Conservation (phyloP, 2,888 invertebrate genomes). For the Anthophora plumipes region DNA sequence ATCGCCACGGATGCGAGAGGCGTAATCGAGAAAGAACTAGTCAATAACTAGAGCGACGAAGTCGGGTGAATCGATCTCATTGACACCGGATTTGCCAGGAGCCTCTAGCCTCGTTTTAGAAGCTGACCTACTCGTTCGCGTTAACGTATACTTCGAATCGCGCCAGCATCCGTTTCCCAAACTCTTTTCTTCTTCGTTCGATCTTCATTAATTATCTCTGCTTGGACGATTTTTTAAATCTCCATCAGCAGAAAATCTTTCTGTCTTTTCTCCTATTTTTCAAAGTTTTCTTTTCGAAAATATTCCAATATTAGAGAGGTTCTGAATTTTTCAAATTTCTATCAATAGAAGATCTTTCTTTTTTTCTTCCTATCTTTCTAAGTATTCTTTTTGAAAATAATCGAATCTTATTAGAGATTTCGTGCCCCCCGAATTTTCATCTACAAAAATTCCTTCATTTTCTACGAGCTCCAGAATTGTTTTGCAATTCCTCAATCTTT, state of each 20-base stretch:
- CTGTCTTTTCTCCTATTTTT: too few species aligned
- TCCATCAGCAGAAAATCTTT: too few species aligned
- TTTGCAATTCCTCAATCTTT: not conserved
- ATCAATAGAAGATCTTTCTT: too few species aligned
- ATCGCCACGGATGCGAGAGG: conserved; percentile 22
- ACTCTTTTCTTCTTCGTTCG: not conserved
- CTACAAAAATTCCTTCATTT: not conserved
- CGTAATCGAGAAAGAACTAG: conserved; percentile 40
- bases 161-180: conserved; percentile 13
- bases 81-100: conserved; percentile 64
- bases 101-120: conserved; percentile 54
- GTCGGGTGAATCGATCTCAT: conserved; percentile 64
- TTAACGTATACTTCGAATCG: conserved; percentile 23
- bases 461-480: not conserved
- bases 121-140: conserved; percentile 55
- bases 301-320: too few species aligned
- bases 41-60: conserved; percentile 57
- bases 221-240: too few species aligned
- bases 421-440: too few species aligned
- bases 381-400: too few species aligned
- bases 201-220: too few species aligned
- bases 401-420: too few species aligned
- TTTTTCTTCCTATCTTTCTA: too few species aligned
- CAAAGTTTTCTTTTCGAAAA: too few species aligned
- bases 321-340: too few species aligned